phyloP scores from a whole-genome alignment of 2,113 vertebrate species.

The Istiophorus platypterus region DNA sequence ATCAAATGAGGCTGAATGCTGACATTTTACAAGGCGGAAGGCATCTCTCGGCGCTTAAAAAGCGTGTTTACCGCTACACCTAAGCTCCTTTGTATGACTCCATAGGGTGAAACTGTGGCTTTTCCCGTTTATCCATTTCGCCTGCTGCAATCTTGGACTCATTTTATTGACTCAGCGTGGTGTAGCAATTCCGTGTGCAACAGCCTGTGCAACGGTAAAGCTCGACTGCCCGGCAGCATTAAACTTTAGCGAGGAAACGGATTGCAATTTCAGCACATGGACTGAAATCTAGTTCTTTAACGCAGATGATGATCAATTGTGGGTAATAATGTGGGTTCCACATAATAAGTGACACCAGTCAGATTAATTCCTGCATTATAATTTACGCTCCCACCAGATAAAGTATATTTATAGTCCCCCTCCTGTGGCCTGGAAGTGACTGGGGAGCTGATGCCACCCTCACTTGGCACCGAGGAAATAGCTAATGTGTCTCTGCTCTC shows the following conservation, averaged over 20 bases:
- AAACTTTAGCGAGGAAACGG: slow-evolving; percentile 27
- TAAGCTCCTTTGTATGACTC: slow-evolving; percentile 12
- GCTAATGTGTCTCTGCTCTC: slow-evolving; percentile 61
- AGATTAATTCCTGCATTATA: slow-evolving; percentile 29
- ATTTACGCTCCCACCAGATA: slow-evolving; percentile 10
- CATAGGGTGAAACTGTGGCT: background rate
- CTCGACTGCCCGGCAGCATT: slow-evolving; percentile 22
- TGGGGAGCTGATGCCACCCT: slow-evolving; percentile 32
- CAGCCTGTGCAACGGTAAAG: slow-evolving; percentile 55
- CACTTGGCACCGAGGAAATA: slow-evolving; percentile 58
- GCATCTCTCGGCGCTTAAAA: slow-evolving; percentile 8
- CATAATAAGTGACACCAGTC: slow-evolving; percentile 16
- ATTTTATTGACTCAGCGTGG: slow-evolving; percentile 46
- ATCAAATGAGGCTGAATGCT: slow-evolving; percentile 45
- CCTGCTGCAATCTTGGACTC: slow-evolving; percentile 24
- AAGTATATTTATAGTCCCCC: slow-evolving; percentile 47
- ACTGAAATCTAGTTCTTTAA: background rate
- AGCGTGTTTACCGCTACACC: slow-evolving; percentile 10
- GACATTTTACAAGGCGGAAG: slow-evolving; percentile 31
- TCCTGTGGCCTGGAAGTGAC: slow-evolving; percentile 26
- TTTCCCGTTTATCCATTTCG: slow-evolving; percentile 38
- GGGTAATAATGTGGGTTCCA: slow-evolving; percentile 19
- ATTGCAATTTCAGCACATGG: slow-evolving; percentile 15
- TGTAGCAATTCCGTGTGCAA: slow-evolving; percentile 33
- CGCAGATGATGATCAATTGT: slow-evolving; percentile 23